Evolutionary conservation across 2,113 vertebrate species (phyloP).

Genomic region (Asarcornis scutulata): DNA sequence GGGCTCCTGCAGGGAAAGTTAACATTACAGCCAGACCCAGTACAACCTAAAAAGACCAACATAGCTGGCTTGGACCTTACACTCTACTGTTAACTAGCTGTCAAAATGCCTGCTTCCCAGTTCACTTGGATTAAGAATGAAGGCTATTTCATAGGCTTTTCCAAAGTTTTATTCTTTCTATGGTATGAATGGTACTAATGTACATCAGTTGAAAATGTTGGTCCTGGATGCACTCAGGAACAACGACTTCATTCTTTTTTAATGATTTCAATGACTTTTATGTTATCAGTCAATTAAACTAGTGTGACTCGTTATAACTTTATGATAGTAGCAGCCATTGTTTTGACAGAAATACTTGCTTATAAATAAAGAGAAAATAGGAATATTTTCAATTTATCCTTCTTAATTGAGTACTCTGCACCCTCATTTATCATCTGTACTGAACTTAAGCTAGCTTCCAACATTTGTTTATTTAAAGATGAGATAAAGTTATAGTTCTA

Average conservation of each 20-base stretch:
- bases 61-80: not conserved
- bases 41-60: not conserved
- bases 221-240: not conserved
- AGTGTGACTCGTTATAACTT: not conserved
- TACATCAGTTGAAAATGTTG: not conserved
- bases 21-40: too few relatives aligned
- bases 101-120: not conserved
- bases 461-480: not conserved
- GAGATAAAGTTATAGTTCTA: not conserved
- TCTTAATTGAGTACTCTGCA: not conserved
- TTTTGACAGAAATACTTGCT: not conserved
- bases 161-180: not conserved
- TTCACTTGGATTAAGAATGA: not conserved
- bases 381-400: not conserved
- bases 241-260: not conserved
- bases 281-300: not conserved
- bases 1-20: too few relatives aligned
- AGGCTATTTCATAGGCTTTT: not conserved
- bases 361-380: not conserved
- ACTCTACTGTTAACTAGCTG: not conserved
- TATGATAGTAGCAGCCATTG: not conserved
- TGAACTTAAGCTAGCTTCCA: not conserved
- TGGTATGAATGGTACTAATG: not conserved
- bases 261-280: not conserved
- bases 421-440: not conserved